Conservation (phyloP, 2,797 vertebrate genomes). For the Artibeus jamaicensis region DNA sequence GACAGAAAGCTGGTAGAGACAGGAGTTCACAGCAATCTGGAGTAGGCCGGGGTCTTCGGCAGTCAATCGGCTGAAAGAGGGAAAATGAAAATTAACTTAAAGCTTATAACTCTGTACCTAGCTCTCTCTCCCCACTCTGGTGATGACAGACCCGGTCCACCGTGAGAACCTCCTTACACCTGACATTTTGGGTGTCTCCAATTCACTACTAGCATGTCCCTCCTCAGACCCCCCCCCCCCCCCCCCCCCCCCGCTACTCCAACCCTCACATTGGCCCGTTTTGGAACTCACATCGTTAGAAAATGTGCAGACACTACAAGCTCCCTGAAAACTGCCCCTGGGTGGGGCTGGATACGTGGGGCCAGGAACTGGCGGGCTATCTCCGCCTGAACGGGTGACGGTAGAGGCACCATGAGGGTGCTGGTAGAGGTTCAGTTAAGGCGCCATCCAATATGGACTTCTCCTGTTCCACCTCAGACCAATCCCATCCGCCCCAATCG, state of each 20-base stretch:
- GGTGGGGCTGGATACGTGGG: too few species aligned
- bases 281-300: too few species aligned
- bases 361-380: too few species aligned
- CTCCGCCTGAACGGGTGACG: too few species aligned
- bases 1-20: conserved; percentile 84
- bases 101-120: conserved; percentile 5
- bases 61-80: conserved; percentile 30
- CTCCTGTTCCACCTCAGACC: background rate
- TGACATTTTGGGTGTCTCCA: background rate
- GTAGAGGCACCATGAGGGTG: too few species aligned
- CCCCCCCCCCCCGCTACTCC: too few species aligned
- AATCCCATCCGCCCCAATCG: too few species aligned
- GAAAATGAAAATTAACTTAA: conserved; percentile 82
- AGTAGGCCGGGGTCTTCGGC: conserved; percentile 85
- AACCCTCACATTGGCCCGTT: too few species aligned
- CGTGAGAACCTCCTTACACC: too few species aligned
- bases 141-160: background rate
- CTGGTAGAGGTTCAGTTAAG: background rate
- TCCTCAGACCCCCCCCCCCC: too few species aligned
- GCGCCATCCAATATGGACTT: background rate
- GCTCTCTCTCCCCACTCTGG: background rate
- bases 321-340: too few species aligned
- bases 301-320: too few species aligned
- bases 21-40: conserved; percentile 83
- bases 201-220: background rate